phyloP scores from a whole-genome alignment of 2,888 invertebrate species.

The Metacarcinus magister region DNA sequence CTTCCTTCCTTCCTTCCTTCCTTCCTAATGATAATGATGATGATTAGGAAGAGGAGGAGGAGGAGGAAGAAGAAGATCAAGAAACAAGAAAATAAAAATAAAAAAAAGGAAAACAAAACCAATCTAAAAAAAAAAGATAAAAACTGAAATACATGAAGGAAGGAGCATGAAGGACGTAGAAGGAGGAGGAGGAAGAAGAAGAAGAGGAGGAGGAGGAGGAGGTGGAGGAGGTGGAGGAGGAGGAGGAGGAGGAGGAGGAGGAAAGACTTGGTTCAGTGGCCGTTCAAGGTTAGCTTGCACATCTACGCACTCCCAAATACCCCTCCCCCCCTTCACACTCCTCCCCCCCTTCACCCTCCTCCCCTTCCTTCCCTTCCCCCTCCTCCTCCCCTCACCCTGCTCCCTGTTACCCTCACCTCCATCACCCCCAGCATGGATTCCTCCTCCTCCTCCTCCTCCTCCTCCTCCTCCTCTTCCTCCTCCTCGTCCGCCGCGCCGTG shows the following conservation, averaged over 20 bases:
- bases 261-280: not conserved
- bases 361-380: not conserved
- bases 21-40: too few relatives aligned
- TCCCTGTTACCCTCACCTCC: not conserved
- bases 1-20: too few relatives aligned
- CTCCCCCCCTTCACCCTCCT: not conserved
- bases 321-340: not conserved
- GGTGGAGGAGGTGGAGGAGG: not conserved
- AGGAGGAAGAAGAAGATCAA: too few relatives aligned
- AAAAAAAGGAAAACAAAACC: not conserved
- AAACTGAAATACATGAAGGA: not conserved
- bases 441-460: not conserved
- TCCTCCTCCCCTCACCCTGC: not conserved
- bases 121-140: not conserved
- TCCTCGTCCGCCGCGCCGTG: too few relatives aligned
- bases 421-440: too few relatives aligned
- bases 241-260: slow-evolving; percentile 37
- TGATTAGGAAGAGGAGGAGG: too few relatives aligned
- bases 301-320: not conserved
- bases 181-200: too few relatives aligned
- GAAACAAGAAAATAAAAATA: too few relatives aligned
- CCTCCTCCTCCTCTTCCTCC: not conserved
- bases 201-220: not conserved
- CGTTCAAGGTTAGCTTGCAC: not conserved
- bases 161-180: not conserved